Evolutionary conservation across 2,113 vertebrate genomes (phyloP).

Genomic region (Muscicapa adusta): DNA sequence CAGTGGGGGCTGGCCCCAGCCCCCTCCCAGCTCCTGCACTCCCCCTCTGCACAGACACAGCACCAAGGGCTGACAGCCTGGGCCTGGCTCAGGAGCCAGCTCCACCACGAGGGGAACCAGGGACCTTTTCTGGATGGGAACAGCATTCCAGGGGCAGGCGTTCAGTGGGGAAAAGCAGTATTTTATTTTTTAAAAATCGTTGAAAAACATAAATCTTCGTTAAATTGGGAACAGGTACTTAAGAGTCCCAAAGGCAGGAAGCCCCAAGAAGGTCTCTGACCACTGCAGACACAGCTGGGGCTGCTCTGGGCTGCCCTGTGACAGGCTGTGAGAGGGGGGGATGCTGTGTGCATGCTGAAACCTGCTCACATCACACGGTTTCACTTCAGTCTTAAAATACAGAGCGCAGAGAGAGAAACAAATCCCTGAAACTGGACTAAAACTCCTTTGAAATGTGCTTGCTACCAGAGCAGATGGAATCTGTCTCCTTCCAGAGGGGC

Average conservation of each 20-base stretch:
- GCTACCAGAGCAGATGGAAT: constrained; percentile 25
- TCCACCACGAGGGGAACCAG: rapidly evolving
- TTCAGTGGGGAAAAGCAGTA: not conserved
- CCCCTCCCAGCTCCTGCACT: not conserved
- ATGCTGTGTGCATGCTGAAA: not conserved
- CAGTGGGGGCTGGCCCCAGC: not conserved
- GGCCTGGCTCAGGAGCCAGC: not conserved
- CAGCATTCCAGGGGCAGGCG: not conserved
- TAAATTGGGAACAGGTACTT: not conserved
- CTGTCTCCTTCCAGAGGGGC: not conserved
- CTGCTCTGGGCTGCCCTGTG: not conserved
- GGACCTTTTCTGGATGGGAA: not conserved
- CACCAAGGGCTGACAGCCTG: not conserved
- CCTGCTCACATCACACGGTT: not conserved
- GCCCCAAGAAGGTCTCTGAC: not conserved
- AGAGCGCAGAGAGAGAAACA: not conserved
- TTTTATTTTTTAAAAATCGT: not conserved
- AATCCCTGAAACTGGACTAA: not conserved
- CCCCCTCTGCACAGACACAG: rapidly evolving
- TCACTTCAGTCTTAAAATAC: not conserved
- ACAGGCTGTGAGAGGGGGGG: rapidly evolving
- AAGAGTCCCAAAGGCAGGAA: not conserved
- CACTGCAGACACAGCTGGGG: not conserved
- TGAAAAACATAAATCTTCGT: not conserved
- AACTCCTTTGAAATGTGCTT: not conserved